Evolutionary conservation across 1,140 invertebrate species (phyloP).

Genomic region (Drosophila ohnishii): DNA sequence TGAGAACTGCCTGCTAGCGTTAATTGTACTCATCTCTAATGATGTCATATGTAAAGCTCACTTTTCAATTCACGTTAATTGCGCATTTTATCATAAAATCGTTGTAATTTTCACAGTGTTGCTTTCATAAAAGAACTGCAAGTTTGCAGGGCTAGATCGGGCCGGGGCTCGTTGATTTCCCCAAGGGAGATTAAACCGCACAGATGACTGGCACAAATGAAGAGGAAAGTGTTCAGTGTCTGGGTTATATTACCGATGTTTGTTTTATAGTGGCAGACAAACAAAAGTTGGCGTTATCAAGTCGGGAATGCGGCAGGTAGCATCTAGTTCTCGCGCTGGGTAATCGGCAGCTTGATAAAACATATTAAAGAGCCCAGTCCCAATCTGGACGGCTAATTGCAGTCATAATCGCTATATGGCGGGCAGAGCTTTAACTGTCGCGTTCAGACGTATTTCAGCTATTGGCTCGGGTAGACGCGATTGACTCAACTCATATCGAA

Average conservation of each 20-base stretch:
- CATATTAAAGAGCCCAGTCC: slow-evolving; percentile 25
- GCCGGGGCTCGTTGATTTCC: neutral
- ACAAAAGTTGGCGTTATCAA: slow-evolving; percentile 2
- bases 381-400: slow-evolving; percentile 50
- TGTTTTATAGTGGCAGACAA: slow-evolving; percentile 19
- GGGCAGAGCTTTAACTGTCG: slow-evolving; percentile 37
- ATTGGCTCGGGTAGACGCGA: slow-evolving; percentile 52
- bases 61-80: slow-evolving; percentile 9
- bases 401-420: slow-evolving; percentile 40
- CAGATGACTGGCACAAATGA: slow-evolving; percentile 25
- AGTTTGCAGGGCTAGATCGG: neutral
- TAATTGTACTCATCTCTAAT: slow-evolving; percentile 8
- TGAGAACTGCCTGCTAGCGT: neutral
- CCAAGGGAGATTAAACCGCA: slow-evolving; percentile 5
- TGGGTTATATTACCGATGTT: slow-evolving; percentile 30
- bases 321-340: slow-evolving; percentile 36
- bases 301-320: slow-evolving; percentile 31
- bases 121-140: slow-evolving; percentile 1
- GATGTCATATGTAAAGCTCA: slow-evolving; percentile 12
- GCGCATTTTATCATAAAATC: slow-evolving; percentile 12
- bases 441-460: slow-evolving; percentile 63
- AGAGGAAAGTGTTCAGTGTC: neutral
- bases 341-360: slow-evolving; percentile 58
- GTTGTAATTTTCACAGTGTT: slow-evolving; percentile 7
- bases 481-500: slow-evolving; percentile 1